Evolutionary conservation across 1,140 invertebrate genomes (phyloP).

Genomic region (Ceratosolen fusciceps): DNA sequence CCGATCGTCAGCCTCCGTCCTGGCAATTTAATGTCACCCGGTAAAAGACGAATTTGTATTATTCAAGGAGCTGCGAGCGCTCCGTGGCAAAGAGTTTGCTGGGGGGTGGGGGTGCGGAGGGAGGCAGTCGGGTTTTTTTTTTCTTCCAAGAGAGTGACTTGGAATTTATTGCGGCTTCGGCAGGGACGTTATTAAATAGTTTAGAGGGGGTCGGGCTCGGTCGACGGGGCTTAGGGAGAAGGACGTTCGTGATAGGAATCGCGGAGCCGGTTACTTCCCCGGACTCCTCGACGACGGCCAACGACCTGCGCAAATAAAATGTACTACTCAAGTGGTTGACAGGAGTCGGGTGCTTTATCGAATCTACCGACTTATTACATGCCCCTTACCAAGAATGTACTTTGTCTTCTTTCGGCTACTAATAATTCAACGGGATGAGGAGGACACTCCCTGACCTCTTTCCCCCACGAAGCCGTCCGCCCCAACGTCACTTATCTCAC

Average conservation of each 20-base stretch:
- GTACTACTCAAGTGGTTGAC: background rate
- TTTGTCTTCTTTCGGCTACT: too few relatives aligned
- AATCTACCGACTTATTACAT: background rate
- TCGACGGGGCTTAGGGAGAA: background rate
- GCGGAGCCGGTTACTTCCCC: background rate
- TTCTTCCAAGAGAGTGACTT: background rate
- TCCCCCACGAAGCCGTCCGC: too few relatives aligned
- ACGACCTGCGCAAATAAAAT: background rate
- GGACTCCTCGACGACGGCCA: background rate
- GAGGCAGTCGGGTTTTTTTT: background rate
- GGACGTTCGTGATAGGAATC: slow-evolving; percentile 16
- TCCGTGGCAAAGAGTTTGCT: background rate
- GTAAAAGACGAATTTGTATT: slow-evolving; percentile 16
- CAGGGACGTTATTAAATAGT: slow-evolving; percentile 5
- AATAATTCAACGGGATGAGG: too few relatives aligned
- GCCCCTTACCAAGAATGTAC: background rate
- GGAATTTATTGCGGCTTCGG: slow-evolving; percentile 5
- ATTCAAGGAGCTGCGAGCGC: background rate
- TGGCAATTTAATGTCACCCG: slow-evolving; percentile 3
- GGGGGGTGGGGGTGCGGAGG: background rate
- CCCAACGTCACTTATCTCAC: too few relatives aligned
- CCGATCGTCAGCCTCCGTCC: background rate
- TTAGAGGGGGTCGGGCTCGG: background rate
- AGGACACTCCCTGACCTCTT: too few relatives aligned
- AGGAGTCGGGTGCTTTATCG: background rate